Conservation (phyloP, 2,888 invertebrate genomes). For the Alloscopus bannaensis region DNA sequence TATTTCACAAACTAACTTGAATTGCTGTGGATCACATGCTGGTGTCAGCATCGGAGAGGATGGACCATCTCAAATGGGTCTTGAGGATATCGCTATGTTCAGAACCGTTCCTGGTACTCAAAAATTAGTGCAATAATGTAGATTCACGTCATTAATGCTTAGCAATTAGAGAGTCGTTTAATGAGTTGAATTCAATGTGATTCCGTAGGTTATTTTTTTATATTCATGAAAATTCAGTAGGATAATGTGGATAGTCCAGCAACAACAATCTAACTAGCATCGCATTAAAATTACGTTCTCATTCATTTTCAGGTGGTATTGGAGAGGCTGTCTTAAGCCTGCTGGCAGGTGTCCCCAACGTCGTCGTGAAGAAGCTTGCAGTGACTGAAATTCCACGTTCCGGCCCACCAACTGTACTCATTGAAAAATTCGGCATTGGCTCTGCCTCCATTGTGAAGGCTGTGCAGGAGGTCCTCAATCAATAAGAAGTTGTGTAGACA, state of each 20-base stretch:
- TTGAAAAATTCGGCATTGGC: conserved; percentile 93
- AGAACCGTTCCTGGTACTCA: conserved; percentile 85
- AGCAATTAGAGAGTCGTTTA: no score
- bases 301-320: conserved; percentile 92
- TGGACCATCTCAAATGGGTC: conserved; percentile 99
- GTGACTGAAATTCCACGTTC: conserved; percentile 92
- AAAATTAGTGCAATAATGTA: conserved; percentile 2
- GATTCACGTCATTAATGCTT: background rate
- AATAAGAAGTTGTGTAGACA: conserved; percentile 74
- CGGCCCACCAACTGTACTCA: conserved; percentile 89
- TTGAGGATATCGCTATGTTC: conserved; percentile 99
- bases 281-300: no score
- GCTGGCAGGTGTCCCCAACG: conserved; percentile 83
- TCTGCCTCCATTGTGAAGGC: conserved; percentile 86
- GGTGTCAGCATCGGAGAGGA: conserved; percentile 99
- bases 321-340: conserved; percentile 96
- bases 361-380: conserved; percentile 86
- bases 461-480: conserved; percentile 81
- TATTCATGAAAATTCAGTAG: no score
- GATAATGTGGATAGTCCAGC: no score
- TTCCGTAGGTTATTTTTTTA: no score
- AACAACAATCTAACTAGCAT: no score
- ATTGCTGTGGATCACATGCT: conserved; percentile 97
- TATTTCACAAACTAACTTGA: conserved; percentile 97
- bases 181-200: background rate